Conservation (phyloP, 2,888 invertebrate species). For the Morpho helenor region DNA sequence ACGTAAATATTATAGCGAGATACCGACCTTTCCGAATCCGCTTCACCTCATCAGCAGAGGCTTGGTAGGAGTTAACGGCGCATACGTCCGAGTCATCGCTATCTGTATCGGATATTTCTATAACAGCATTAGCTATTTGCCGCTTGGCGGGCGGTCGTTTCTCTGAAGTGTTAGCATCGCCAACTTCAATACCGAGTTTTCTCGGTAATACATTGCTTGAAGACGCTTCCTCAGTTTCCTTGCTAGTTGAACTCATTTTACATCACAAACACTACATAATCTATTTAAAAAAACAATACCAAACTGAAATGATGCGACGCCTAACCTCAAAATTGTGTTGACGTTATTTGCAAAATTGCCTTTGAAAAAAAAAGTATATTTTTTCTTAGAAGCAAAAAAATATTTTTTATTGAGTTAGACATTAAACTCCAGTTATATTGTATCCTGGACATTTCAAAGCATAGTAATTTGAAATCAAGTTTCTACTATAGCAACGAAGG, state of each 20-base stretch:
- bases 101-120: constrained; percentile 72
- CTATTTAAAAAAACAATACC: constrained; percentile 55
- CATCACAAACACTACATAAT: constrained; percentile 62
- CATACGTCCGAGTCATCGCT: constrained; percentile 76
- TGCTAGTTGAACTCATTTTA: constrained; percentile 66
- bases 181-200: constrained; percentile 34
- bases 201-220: constrained; percentile 44
- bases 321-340: constrained; percentile 69
- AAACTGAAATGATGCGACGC: constrained; percentile 63
- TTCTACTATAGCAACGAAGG: no score
- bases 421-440: no score
- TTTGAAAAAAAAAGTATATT: neutral
- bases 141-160: constrained; percentile 67
- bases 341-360: constrained; percentile 40
- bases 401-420: no score
- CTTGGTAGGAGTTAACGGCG: constrained; percentile 71
- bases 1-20: constrained; percentile 11
- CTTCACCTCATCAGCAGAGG: constrained; percentile 71
- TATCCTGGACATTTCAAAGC: no score
- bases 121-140: constrained; percentile 51
- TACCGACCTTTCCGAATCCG: constrained; percentile 67
- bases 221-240: constrained; percentile 59
- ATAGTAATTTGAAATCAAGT: no score
- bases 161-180: constrained; percentile 35
- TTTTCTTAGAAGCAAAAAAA: no score